Percentiles rank a stretch among this genome's conserved stretches.
Evolutionary conservation across 2,113 vertebrate species (phyloP).

Genomic region (Todiramphus saurophagus): DNA sequence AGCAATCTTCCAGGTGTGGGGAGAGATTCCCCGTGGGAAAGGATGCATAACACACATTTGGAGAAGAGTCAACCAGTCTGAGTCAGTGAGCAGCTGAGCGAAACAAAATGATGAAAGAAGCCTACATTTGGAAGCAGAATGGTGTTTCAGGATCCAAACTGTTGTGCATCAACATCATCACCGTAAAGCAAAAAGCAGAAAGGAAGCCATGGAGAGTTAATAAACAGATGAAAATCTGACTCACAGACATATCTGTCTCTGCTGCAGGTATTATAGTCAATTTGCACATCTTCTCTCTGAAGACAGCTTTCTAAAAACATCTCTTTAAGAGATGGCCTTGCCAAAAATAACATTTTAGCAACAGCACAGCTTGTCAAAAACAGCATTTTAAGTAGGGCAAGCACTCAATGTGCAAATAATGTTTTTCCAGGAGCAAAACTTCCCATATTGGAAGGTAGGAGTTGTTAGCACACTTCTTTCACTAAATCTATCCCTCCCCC

Average conservation of each 20-base stretch:
- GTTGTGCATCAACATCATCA: constrained; percentile 53
- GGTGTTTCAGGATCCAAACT: constrained; percentile 43
- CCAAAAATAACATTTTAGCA: constrained; percentile 76
- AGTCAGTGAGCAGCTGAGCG: background rate
- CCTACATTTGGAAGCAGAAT: background rate
- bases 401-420: constrained; percentile 52
- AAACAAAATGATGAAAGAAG: background rate
- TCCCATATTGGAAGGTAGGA: constrained; percentile 45
- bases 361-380: constrained; percentile 72
- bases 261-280: constrained; percentile 65
- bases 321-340: background rate
- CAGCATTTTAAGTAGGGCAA: constrained; percentile 53
- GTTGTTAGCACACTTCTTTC: constrained; percentile 56
- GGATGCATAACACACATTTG: background rate
- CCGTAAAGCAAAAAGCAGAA: constrained; percentile 58
- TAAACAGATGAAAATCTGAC: constrained; percentile 65
- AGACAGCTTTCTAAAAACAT: constrained; percentile 48
- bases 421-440: constrained; percentile 64
- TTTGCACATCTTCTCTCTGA: constrained; percentile 70
- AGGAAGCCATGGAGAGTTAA: constrained; percentile 46
- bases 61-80: background rate
- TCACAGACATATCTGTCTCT: constrained; percentile 61
- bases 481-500: constrained; percentile 20
- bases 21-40: background rate
- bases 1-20: background rate